Base-by-base conservation (phyloP, 2,888 invertebrate genomes). In the Ypsolopha scabrella region DNA sequence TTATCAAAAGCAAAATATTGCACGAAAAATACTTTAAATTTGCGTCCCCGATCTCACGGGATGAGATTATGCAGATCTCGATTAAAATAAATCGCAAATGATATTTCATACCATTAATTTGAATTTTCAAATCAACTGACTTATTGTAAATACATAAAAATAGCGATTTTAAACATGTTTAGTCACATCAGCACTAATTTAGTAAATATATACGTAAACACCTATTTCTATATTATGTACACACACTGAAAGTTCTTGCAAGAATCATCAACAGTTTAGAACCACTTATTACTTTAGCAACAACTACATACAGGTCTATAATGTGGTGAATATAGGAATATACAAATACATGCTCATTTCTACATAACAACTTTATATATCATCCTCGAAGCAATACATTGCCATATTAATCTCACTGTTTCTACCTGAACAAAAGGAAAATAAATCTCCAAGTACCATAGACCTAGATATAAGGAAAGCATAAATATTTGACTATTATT, bases 91-190 rank as follows among this genome's bases (percentile, higher is more conserved):
- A 68, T 69, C 67, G 70, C 67, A 80, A 75, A 78, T 79, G 80
- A 80, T 80, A 82, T 82, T 62, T 65, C 58, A 81, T 81, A 80
- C 70, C 79, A 80, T 80, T 76, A 78, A 77, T 70, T 69, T 70
- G 60, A 62, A 64, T 64, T 58, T 44, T 56, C 54, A 55, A 58
- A 55, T 54, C 52, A 57, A 59, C 48, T 47, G 2, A 43, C 43
- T 43, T n/a, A 46, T 46, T n/a, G 4, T 24, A 36, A 47, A 11
- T 13, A 11, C 39, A 9, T 39, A 39, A 24, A 24, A 24, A 39
- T 39, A 39, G 39, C 39, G 39, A 39, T 39, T 39, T 11, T 39
- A 39, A 9, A 11, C 10, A 38, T 10, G 38, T 38, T n/a, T 39
- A 43, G 43, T 43, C 43, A 43, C 24, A 13, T 43, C 54, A 62